These are phyloP conservation scores for Eupithecia insigniata DNA, from an alignment of 2,888 invertebrate genomes.

Conservation along the genomic window DNA sequence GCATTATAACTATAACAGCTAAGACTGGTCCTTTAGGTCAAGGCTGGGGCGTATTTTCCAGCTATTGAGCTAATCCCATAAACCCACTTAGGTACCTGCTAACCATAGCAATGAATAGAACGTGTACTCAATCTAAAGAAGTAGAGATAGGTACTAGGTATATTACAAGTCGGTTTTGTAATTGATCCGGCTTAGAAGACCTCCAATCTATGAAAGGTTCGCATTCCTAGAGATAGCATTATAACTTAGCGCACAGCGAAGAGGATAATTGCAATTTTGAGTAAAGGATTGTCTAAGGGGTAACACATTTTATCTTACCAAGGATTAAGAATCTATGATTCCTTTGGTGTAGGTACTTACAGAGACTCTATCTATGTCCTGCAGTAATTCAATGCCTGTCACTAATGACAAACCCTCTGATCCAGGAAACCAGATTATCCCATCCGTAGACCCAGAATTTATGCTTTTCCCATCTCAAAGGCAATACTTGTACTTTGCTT, in stretches of 20 bases:
- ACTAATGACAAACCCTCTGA: background rate
- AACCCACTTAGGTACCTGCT: conserved; percentile 2
- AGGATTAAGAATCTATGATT: background rate
- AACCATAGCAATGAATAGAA: conserved; percentile 10
- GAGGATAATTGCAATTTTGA: background rate
- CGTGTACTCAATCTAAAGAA: background rate
- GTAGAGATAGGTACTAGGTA: too few species aligned
- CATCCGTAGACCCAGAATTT: too few species aligned
- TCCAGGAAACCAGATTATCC: background rate
- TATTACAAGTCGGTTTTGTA: background rate
- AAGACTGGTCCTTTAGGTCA: conserved; percentile 38
- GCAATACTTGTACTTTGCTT: too few species aligned
- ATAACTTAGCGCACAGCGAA: background rate
- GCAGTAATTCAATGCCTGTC: background rate
- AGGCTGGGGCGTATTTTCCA: conserved; percentile 34
- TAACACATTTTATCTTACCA: background rate
- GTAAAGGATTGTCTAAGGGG: too few species aligned
- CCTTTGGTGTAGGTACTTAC: background rate
- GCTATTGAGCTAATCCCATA: conserved; percentile 24
- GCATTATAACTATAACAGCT: conserved; percentile 25
- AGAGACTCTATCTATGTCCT: background rate
- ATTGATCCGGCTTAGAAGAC: conserved; percentile 5
- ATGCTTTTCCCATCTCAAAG: background rate
- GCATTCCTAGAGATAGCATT: background rate
- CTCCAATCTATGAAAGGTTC: background rate